Evolutionary conservation across 92 coral and sea anemone species (phyloP).

Genomic region (Meandrina meandrites): DNA sequence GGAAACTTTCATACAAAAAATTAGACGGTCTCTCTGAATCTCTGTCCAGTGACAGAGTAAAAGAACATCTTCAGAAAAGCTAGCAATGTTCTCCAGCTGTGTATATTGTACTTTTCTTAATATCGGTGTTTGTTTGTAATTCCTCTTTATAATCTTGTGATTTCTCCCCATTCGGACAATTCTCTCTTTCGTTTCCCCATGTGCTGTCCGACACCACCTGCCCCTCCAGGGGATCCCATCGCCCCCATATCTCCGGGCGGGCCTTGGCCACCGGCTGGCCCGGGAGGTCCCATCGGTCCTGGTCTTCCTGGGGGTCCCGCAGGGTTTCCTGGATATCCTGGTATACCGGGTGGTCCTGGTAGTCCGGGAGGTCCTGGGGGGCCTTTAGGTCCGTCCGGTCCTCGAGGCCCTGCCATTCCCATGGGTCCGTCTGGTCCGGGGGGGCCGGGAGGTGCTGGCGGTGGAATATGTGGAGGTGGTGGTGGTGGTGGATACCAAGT

Average conservation of each 20-base stretch:
- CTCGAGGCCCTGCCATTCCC: constrained; percentile 93
- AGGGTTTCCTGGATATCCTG: constrained; percentile 94
- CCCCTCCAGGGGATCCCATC: constrained; percentile 73
- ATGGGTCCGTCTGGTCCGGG: constrained; percentile 95
- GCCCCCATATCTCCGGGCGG: constrained; percentile 93
- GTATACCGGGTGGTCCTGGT: constrained; percentile 95
- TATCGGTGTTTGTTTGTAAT: neutral
- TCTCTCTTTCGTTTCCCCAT: constrained; percentile 55
- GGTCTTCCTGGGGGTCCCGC: constrained; percentile 98
- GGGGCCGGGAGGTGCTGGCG: constrained; percentile 95
- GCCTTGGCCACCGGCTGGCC: constrained; percentile 92
- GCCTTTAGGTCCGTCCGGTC: constrained; percentile 99
- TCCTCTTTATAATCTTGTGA: neutral
- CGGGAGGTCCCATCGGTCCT: constrained; percentile 97
- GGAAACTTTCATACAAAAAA: neutral
- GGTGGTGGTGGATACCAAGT: constrained; percentile 59
- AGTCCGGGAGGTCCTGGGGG: constrained; percentile 98
- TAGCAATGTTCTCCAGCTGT: neutral
- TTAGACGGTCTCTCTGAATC: too few relatives aligned
- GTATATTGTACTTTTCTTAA: neutral
- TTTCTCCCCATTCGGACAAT: constrained; percentile 13
- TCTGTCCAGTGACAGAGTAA: neutral
- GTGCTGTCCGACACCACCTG: constrained; percentile 72
- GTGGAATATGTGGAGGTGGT: constrained; percentile 91
- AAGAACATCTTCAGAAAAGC: neutral